These are phyloP conservation scores for Chelmon rostratus DNA, from an alignment of 2,797 vertebrate genomes.

Conservation along the genomic window DNA sequence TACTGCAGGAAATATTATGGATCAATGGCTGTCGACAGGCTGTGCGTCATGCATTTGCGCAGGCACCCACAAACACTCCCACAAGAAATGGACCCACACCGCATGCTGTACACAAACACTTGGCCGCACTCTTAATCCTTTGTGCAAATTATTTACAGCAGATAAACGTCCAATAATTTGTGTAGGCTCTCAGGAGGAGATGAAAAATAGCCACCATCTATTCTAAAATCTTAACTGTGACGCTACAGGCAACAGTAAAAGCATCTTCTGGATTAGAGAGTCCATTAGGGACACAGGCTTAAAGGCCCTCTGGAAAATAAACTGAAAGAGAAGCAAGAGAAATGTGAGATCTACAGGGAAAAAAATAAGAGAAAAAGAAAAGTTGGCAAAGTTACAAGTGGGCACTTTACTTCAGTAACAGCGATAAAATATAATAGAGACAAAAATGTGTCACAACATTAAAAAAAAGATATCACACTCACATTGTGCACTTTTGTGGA, in stretches of 20 bases:
- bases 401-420: not conserved
- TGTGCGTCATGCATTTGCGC: constrained; percentile 49
- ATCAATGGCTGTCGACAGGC: constrained; percentile 57
- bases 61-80: constrained; percentile 27
- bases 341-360: not conserved
- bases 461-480: not conserved
- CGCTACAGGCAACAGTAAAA: not conserved
- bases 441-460: not conserved
- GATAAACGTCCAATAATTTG: constrained; percentile 44
- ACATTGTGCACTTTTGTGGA: not conserved
- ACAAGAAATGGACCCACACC: constrained; percentile 32
- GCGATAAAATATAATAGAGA: constrained; percentile 1
- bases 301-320: not conserved
- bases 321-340: not conserved
- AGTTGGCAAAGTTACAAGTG: not conserved
- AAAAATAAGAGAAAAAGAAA: not conserved
- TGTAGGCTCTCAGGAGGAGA: not conserved
- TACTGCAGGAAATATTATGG: constrained; percentile 38
- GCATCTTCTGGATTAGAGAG: not conserved
- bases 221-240: not conserved
- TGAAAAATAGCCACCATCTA: not conserved
- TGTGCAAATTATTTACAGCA: constrained; percentile 59
- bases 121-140: constrained; percentile 33
- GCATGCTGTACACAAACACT: constrained; percentile 29
- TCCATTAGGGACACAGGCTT: not conserved